Percentiles rank a stretch among this genome's conserved stretches.
These are phyloP conservation scores for Hyppa rectilinea DNA, from an alignment of 2,888 invertebrate genomes.

Conservation along the genomic window DNA sequence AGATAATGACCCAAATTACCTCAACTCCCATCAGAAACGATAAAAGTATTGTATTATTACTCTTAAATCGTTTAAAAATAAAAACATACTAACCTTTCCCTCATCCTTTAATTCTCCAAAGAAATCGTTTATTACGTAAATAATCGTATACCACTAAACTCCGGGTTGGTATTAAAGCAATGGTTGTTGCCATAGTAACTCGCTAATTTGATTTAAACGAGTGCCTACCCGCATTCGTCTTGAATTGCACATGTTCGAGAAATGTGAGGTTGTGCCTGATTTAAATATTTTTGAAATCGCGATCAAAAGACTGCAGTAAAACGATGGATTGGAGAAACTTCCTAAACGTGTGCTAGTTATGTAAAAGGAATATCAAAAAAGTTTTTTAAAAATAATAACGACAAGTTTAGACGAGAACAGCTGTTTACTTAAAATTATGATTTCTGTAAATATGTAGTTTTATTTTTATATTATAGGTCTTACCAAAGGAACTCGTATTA, in stretches of 20 bases:
- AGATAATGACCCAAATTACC: neutral
- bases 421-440: neutral
- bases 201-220: conserved; percentile 53
- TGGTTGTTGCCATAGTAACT: conserved; percentile 22
- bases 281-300: neutral
- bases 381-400: too few relatives aligned
- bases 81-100: neutral
- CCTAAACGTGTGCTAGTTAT: too few relatives aligned
- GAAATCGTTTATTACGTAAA: conserved; percentile 23
- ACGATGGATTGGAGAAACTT: neutral
- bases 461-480: too few relatives aligned
- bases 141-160: conserved; percentile 29
- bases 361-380: too few relatives aligned
- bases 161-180: conserved; percentile 12
- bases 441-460: too few relatives aligned
- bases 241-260: neutral
- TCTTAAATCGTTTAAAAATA: neutral
- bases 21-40: neutral
- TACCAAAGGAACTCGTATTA: too few relatives aligned
- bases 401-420: too few relatives aligned
- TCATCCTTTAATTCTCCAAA: neutral
- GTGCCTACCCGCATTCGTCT: conserved; percentile 1
- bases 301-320: too few relatives aligned
- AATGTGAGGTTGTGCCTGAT: neutral
- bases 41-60: neutral